Evolutionary conservation across 2,797 vertebrate species (phyloP), one percentile per base, ranked within the genome.

Genomic region (Corythornis leucogaster): DNA sequence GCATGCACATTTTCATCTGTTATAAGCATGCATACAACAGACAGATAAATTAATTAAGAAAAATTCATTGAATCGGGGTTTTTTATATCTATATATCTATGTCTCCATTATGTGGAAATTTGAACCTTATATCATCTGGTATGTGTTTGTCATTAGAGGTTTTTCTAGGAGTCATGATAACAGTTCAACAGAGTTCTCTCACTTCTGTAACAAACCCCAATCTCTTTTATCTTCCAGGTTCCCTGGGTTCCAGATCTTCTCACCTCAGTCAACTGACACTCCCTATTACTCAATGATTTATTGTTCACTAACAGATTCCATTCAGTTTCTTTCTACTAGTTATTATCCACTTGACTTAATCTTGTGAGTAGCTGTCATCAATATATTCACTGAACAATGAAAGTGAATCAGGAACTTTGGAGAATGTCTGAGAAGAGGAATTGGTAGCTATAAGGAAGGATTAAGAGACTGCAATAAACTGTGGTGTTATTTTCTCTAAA

Each of bases 71-170:
- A 80, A 55, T 26, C 0, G 28, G 35, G 35, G 9, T 75, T 89
- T 86, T 78, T 87, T 64, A 45, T 59, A 25, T 12, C 51, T 82
- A 35, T 50, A 75, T 55, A 73, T 33, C 63, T 76, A 26, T 25
- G 31, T 80, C 78, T 94, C 76, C 35, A 82, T 88, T 85, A 89
- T 67, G 43, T 67, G 7, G 64, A 88, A 95, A 93, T 97, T 84
- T 87, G 82, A 92, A 69, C 57, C 57, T 82, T 94, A 71, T 68
- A n/a, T 87, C 80, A 53, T 87, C 93, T 96, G 94, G 88, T 94
- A 87, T 69, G 67, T 57, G 90, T 93, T 92, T 94, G 57, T 81
- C 90, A 69, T 16, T 15, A 31, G 43, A 85, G 40, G 80, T 69
- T 94, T 93, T 91, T 38, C 68, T 84, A 91, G 88, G 78, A 90